Evolutionary conservation across 1,140 invertebrate species (phyloP).

Genomic region (Cyphomyrmex costatus): DNA sequence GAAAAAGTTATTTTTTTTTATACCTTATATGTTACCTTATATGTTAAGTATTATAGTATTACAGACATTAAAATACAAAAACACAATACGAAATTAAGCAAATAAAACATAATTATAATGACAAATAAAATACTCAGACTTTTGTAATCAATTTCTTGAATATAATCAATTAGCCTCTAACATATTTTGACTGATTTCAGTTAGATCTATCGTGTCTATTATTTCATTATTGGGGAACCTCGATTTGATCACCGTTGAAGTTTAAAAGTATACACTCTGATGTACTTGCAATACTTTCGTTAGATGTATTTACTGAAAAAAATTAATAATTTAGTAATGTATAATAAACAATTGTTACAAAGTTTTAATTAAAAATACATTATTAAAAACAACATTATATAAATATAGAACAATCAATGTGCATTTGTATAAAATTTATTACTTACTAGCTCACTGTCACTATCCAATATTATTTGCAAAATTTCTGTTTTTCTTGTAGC

Average conservation of each 20-base stretch:
- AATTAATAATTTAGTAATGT: conserved; percentile 19
- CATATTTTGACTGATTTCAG: conserved; percentile 69
- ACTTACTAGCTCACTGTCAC: too few relatives aligned
- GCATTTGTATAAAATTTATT: conserved; percentile 13
- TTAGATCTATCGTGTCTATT: conserved; percentile 86
- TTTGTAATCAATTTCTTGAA: too few relatives aligned
- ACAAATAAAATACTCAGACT: too few relatives aligned
- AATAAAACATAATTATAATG: too few relatives aligned
- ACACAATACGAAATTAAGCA: too few relatives aligned
- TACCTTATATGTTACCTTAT: too few relatives aligned
- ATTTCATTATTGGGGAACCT: conserved; percentile 78
- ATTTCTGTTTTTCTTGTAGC: conserved; percentile 81
- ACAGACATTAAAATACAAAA: too few relatives aligned
- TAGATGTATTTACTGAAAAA: conserved; percentile 13
- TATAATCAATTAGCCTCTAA: conserved; percentile 45
- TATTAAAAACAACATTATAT: not conserved
- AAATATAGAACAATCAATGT: conserved; percentile 11
- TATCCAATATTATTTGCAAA: conserved; percentile 60
- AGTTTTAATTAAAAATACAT: not conserved
- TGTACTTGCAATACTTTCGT: not conserved
- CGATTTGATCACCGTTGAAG: conserved; percentile 63
- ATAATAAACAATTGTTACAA: conserved; percentile 4
- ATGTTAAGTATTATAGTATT: too few relatives aligned
- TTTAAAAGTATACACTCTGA: conserved; percentile 72
- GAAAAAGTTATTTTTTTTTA: too few relatives aligned